Base-by-base conservation (phyloP, 1,140 invertebrate species). In the Archivesica marissinica region DNA sequence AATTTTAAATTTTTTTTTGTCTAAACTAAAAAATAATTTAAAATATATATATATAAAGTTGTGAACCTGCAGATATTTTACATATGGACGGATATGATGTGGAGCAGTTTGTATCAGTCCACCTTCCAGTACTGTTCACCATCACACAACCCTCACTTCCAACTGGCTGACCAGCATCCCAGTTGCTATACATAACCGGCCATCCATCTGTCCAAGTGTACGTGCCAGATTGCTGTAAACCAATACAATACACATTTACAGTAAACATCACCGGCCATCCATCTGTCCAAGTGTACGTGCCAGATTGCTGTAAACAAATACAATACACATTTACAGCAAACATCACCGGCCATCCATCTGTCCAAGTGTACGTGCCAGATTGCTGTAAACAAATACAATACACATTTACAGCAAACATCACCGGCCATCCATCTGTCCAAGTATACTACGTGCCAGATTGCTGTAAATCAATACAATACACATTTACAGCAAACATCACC, bases 101-200 rank as follows among this genome's bases (percentile, higher is more conserved):
- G 23, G 17, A 68, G 56, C 88, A 89, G 64, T 79, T 50, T 15
- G 78, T 82, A 38, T 89, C 88, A 13, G 38, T 72, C 88, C 88
- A 89, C 17, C 50, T n/a, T 33, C 88, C 88, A 20, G 59, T 68
- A n/a, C 61, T 50, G n/a, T 64, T 66, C 25, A 77, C 44, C 66
- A 89, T 82, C 20, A 89, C 88, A 64, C 88, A 89, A 0, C 88
- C 88, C 41, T 87, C 72, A 41, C 86, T 64, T 3, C 64, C 38
- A 2, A 77, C 50, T 15, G 88, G 88, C 47, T 89, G 86, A 23
- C 66, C 80, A 4, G 44, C 50, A 23, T 52, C 84, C 88, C 88
- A 89, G 80, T 88, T 85, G 7, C 68, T 89, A 47, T 82, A 89
- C 11, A 86, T 35, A 1, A 89, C 84, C n/a, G 88, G 87, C 87